Evolutionary conservation across 2,797 vertebrate species (phyloP).

Genomic region (Octomys mimax): DNA sequence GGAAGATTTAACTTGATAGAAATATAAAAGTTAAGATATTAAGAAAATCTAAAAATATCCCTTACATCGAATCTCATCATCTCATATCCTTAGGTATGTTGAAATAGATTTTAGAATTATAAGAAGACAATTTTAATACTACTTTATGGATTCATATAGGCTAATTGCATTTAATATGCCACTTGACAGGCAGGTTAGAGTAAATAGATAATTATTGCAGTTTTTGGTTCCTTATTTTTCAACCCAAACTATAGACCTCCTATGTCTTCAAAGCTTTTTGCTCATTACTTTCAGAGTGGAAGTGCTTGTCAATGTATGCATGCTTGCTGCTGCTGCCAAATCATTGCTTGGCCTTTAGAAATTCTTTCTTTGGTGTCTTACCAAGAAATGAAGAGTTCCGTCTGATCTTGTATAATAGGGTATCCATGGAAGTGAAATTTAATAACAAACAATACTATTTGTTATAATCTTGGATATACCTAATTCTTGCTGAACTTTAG

Average conservation of each 20-base stretch:
- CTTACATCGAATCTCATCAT: not conserved
- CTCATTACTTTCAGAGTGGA: not conserved
- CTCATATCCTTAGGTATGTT: not conserved
- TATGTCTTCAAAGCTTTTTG: not conserved
- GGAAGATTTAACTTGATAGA: constrained; percentile 45
- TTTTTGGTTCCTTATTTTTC: not conserved
- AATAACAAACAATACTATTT: not conserved
- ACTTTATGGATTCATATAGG: not conserved
- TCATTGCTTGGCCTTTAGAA: not conserved
- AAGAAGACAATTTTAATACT: not conserved
- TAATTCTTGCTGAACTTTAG: not conserved
- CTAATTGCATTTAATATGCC: not conserved
- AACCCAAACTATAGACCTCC: not conserved
- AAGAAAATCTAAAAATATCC: not conserved
- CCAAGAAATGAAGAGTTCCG: not conserved
- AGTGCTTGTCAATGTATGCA: not conserved
- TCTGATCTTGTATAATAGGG: not conserved
- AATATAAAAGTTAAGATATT: not conserved
- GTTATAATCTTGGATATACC: not conserved
- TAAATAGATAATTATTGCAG: not conserved
- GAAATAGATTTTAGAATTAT: not conserved
- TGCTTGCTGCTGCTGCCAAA: not conserved
- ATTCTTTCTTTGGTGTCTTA: not conserved
- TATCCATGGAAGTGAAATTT: not conserved
- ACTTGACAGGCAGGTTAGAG: not conserved